Conservation (phyloP, 1,140 invertebrate genomes). For the Paramacrobiotus metropolitanus region DNA sequence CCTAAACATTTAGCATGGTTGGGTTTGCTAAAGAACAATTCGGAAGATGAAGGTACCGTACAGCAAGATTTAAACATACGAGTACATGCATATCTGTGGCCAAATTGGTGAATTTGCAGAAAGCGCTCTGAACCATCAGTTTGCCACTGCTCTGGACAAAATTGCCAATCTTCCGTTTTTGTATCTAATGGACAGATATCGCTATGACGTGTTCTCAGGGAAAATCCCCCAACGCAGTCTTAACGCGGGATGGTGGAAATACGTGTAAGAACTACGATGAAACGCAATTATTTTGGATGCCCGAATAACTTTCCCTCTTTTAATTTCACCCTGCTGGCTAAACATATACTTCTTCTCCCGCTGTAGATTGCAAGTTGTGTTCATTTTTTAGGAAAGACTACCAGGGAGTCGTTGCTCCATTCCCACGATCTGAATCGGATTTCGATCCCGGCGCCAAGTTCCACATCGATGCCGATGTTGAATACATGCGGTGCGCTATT, state of each 20-base stretch:
- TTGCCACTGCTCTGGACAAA: constrained; percentile 54
- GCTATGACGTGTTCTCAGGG: constrained; percentile 64
- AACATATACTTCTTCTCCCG: no score
- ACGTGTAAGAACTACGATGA: constrained; percentile 33
- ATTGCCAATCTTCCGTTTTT: constrained; percentile 67
- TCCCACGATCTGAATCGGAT: constrained; percentile 43
- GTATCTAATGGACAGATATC: constrained; percentile 57
- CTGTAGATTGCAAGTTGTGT: no score
- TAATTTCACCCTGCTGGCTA: no score
- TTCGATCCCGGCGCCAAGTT: constrained; percentile 66
- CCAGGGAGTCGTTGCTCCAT: constrained; percentile 53
- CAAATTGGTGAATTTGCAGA: no score
- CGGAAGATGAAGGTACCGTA: constrained; percentile 18
- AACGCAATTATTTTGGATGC: background rate
- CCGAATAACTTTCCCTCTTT: no score
- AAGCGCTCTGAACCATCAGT: constrained; percentile 48
- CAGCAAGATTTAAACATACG: background rate
- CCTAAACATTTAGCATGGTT: constrained; percentile 51
- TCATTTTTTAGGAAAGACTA: constrained; percentile 34
- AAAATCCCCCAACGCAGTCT: constrained; percentile 39
- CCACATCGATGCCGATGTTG: constrained; percentile 52
- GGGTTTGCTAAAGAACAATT: constrained; percentile 35
- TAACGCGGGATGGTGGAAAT: constrained; percentile 57
- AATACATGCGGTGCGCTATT: constrained; percentile 57
- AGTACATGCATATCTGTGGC: background rate